phyloP scores from a whole-genome alignment of 2,797 vertebrate species.

The Gallinago nigripennis region DNA sequence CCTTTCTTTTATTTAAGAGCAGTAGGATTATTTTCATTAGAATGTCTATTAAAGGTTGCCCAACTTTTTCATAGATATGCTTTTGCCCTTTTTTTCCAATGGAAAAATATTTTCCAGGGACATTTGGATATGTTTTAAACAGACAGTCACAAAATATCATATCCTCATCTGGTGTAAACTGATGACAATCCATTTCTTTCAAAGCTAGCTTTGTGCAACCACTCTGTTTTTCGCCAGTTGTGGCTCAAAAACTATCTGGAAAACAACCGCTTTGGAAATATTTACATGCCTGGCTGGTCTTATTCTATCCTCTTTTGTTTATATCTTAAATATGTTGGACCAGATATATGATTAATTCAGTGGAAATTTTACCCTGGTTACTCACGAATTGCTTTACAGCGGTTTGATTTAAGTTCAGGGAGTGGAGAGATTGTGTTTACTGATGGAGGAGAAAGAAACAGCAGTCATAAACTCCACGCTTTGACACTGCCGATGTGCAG shows the following conservation, averaged over 20 bases:
- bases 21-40: background rate
- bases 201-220: constrained; percentile 29
- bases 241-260: constrained; percentile 50
- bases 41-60: background rate
- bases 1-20: constrained; percentile 1
- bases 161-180: constrained; percentile 26
- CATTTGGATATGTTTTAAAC: constrained; percentile 1
- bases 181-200: constrained; percentile 45
- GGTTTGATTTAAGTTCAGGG: constrained; percentile 49
- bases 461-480: constrained; percentile 28
- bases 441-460: constrained; percentile 33
- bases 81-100: background rate
- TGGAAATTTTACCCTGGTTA: constrained; percentile 49
- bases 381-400: background rate
- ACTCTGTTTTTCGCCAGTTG: background rate
- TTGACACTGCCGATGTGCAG: background rate
- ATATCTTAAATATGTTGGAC: constrained; percentile 47
- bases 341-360: constrained; percentile 45
- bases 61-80: background rate
- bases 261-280: constrained; percentile 54
- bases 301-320: constrained; percentile 53
- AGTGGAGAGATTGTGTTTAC: constrained; percentile 49
- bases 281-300: constrained; percentile 18
- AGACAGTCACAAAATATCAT: background rate
- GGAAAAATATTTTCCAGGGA: constrained; percentile 20